Base-by-base conservation (phyloP, 2,888 invertebrate genomes). In the Melitaea athalia region DNA sequence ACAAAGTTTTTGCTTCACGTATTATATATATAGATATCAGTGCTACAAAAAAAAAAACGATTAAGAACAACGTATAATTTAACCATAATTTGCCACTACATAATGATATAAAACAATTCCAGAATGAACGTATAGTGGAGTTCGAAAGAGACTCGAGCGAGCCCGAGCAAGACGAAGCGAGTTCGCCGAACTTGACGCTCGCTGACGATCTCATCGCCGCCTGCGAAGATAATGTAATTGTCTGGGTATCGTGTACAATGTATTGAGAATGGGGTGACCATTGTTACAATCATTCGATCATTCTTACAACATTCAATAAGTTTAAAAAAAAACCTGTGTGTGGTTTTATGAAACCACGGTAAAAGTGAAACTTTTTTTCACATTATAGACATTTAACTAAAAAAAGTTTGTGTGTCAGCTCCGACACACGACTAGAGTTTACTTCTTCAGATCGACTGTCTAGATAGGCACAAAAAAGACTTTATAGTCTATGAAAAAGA, bases 151-250 rank as follows among this genome's bases (percentile, higher is more conserved):
- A 76, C n/a, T 74, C 80, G 72, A 81, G 79, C 74, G 78, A 69
- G 53, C 72, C 74, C 47, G 76, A 72, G 45, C 69, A 70, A 50
- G 77, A 77, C 12, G 38, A 55, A 53, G 24, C 75, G 60, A 75
- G 81, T 5, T 57, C 82, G n/a, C 83, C 87, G 11, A 78, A 84
- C 74, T 78, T 91, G 42, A 85, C 87, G 17, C 77, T 91, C 42
- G 86, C 91, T 43, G 92, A 92, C 71, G 84, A 83, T 59, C 78
- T 87, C 67, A 77, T 92, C 15, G 80, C 83, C 50, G 83, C 82
- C 72, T 82, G 79, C 78, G 88, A 87, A 77, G 87, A 90, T 81
- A 88, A 90, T 88, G 91, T 89, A 87, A 92, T 92, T 81, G 80
- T 90, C 79, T 92, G 92, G 92, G 92, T 92, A 92, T 85, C 81